Conservation (phyloP, 2,797 vertebrate genomes). For the Botia kubotai region DNA sequence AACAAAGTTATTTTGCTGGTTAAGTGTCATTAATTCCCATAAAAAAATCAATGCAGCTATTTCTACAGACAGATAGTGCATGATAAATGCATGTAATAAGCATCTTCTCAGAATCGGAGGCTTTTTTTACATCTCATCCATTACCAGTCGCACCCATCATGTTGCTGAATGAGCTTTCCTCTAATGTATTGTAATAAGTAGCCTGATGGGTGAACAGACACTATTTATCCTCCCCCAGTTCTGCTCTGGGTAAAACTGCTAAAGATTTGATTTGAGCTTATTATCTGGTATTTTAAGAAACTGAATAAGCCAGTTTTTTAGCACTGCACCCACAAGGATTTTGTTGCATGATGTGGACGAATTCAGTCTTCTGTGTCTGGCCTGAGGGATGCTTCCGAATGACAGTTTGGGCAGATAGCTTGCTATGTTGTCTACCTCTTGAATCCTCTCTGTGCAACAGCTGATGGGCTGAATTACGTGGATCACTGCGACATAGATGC, state of each 20-base stretch:
- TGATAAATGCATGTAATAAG: not conserved
- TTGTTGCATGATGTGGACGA: conserved; percentile 36
- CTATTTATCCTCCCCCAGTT: not conserved
- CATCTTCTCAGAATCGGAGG: not conserved
- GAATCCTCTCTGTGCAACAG: conserved; percentile 9
- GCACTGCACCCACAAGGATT: conserved; percentile 20
- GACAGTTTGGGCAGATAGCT: conserved; percentile 49
- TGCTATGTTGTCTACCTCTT: conserved; percentile 14
- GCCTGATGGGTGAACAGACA: conserved; percentile 15
- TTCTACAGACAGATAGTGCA: not conserved
- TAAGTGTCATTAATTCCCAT: not conserved
- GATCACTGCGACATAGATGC: conserved; percentile 30
- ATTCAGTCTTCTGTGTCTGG: conserved; percentile 31
- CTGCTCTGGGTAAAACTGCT: not conserved
- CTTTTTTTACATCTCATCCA: conserved; percentile 11
- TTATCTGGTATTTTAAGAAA: conserved; percentile 38
- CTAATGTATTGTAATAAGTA: conserved; percentile 33
- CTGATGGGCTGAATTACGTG: conserved; percentile 52
- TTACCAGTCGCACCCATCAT: not conserved
- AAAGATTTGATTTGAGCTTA: conserved; percentile 6
- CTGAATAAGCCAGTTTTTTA: conserved; percentile 25
- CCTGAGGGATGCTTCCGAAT: conserved; percentile 23
- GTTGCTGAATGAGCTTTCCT: conserved; percentile 6
- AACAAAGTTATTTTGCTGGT: not conserved
- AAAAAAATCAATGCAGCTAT: not conserved